Base-by-base conservation (phyloP, 2,888 invertebrate species). In the Agrochola circellaris region DNA sequence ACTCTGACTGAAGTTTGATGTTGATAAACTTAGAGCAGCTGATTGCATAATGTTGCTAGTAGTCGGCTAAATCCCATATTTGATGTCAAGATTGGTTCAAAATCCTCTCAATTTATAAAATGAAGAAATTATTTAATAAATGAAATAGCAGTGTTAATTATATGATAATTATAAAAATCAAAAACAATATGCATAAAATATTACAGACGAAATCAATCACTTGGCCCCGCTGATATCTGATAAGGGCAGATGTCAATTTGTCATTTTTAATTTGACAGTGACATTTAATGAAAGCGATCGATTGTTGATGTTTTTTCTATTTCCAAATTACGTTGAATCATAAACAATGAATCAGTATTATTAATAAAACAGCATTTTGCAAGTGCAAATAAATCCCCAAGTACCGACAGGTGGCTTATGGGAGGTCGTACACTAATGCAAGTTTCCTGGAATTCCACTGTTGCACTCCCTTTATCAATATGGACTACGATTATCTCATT, bases 401-500 rank as follows among this genome's bases (percentile, higher is more conserved):
- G 23, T 38, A 42, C 23, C 11, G 34, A 20, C 17, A 60, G 30
- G 42, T 30, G 30, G 54, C 64, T 42, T 70, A 67, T 42, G 34
- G 45, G 26, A 69, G n/a, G 67, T 74, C 60, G 30, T 58, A 56
- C 17, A 73, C 82, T 77, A 77, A 84, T 87, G 83, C 64, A 81
- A 78, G 9, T 73, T 64, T 60, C 54, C 30, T 73, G 67, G 71
- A 74, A 51, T 54, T 73, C 38, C 23, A 51, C 30, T 67, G 68
- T 61, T 75, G 34, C 67, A 75, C 66, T 68, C 67, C 74, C 62
- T 17, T 23, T 64, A 83, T 74, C 88, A 94, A 86, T 86, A 98
- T 98, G 98, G 99, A 99, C 93, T 99, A 99, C 97, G 99, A 99
- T 95, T 99, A 99, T 96, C 97, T 99, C 81, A 98, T 99, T 91